Evolutionary conservation across 2,113 vertebrate species (phyloP), one percentile per base, ranked within the genome.

Genomic region (Silurus asotus): DNA sequence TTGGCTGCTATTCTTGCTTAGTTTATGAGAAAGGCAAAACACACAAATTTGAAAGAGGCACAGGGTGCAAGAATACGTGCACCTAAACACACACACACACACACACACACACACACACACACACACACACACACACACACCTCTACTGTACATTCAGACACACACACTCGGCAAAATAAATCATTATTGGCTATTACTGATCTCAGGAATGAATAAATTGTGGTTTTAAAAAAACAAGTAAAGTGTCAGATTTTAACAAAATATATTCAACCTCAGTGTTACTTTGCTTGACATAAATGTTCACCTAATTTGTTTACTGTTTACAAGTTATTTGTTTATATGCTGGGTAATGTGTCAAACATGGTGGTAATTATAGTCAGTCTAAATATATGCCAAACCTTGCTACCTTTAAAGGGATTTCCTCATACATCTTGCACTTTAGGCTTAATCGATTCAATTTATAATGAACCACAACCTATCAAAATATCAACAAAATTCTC

Each of bases 1-100:
- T 86, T 88, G 81, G 85, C 70, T 88, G 62, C 80, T 86, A 83
- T 84, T 84, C 49, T 58, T 78, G 74, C 25, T 62, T 49, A 58
- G 65, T 69, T 55, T 56, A 77, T 86, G 37, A 75, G 28, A 85
- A 67, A 11, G 85, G n/a, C 11, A 79, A 75, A 45, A 59, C 64
- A 37, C 69, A 67, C 19, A 49, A 8, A 56, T 23, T 53, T 51
- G 14, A 25, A 9, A 82, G 45, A 69, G 64, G 64, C 69, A 49
- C 13, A 88, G 37, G 11, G 13, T 37, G 37, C 37, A 37, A 37
- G 37, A 37, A 37, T 37, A 37, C 37, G 37, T 37, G 17, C 55
- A 65, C 62, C 28, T 37, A 37, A 37, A 25, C 19, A 51, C 8
- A 5, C 10, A 13, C 67, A 70, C 14, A 45, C 37, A 70, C 14